These are phyloP conservation scores for Colaptes auratus DNA, from an alignment of 2,113 vertebrate genomes.

Conservation along the genomic window DNA sequence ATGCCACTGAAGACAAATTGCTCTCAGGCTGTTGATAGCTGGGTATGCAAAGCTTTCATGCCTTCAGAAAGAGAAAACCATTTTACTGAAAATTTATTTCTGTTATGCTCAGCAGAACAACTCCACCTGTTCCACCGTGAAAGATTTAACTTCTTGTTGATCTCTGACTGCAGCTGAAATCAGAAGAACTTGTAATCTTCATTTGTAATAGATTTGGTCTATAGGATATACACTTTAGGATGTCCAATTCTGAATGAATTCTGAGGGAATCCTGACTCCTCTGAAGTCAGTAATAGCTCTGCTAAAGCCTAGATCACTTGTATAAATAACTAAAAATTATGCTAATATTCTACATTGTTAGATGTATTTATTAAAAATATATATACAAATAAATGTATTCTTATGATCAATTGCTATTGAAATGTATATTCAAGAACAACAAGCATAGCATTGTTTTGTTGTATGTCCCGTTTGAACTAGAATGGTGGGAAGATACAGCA, in stretches of 20 bases:
- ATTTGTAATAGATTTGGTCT: neutral
- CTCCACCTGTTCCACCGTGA: neutral
- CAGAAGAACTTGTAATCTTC: neutral
- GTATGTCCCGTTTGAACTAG: neutral
- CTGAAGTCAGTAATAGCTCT: neutral
- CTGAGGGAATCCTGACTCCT: no score
- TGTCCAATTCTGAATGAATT: no score
- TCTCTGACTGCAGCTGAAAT: neutral
- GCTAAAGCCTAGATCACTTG: neutral
- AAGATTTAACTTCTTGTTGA: neutral
- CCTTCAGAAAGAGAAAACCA: neutral
- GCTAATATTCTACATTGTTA: neutral
- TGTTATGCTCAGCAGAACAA: neutral
- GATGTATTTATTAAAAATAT: neutral
- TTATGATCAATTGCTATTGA: neutral
- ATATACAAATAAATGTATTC: neutral
- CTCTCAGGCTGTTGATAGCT: neutral
- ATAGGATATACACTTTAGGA: neutral
- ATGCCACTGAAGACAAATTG: neutral
- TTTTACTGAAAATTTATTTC: slow-evolving; percentile 32
- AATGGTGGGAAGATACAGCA: neutral
- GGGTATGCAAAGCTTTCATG: neutral
- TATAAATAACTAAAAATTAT: neutral
- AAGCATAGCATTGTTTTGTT: neutral
- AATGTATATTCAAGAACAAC: neutral